A percentile compares a stretch with the other conserved stretches of the same genome.
phyloP scores from a whole-genome alignment of 2,888 invertebrate species.

The Agonum fuliginosum region DNA sequence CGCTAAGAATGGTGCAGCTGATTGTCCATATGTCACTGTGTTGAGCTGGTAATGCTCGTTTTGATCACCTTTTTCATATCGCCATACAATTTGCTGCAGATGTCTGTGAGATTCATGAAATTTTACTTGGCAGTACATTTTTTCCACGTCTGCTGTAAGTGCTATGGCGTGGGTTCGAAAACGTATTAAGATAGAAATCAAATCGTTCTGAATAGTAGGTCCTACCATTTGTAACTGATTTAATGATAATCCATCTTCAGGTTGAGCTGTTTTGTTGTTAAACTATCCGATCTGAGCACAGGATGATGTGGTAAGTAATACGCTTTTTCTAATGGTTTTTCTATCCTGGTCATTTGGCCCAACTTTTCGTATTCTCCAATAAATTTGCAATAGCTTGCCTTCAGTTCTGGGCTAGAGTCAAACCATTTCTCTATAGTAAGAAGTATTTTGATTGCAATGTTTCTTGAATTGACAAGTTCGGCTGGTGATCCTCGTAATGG shows the following conservation, averaged over 20 bases:
- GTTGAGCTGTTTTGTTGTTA: background rate
- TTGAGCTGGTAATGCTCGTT: background rate
- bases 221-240: background rate
- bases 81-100: background rate
- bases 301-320: background rate
- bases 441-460: slow-evolving; percentile 1
- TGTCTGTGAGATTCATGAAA: background rate
- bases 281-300: background rate
- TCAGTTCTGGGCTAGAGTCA: background rate
- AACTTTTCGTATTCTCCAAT: background rate
- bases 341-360: background rate
- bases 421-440: background rate
- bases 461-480: slow-evolving; percentile 6
- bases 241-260: background rate
- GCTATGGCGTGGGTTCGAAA: background rate
- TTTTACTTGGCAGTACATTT: background rate
- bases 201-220: background rate
- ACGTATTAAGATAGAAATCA: background rate
- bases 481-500: background rate
- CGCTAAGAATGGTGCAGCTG: background rate
- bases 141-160: background rate
- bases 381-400: background rate
- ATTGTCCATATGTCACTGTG: background rate
- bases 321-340: background rate
- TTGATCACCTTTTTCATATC: background rate